Evolutionary conservation across 2,797 vertebrate genomes (phyloP).

Genomic region (Philypnodon macrostomus): DNA sequence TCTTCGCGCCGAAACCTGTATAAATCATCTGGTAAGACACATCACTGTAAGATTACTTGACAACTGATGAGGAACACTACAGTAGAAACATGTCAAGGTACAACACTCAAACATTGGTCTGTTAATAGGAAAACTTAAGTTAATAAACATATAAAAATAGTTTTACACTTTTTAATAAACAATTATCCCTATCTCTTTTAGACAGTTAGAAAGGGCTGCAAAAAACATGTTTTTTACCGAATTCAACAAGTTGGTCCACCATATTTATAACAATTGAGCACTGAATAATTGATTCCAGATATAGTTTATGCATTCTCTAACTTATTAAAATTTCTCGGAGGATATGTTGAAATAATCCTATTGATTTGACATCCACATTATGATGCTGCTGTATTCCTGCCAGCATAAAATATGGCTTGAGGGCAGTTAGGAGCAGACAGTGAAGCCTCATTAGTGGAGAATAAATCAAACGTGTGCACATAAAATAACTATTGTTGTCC

Average conservation of each 20-base stretch:
- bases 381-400: slow-evolving; percentile 5
- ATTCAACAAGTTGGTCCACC: background rate
- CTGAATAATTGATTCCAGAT: background rate
- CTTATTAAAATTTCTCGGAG: slow-evolving; percentile 10
- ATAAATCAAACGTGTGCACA: background rate
- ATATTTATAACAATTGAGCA: background rate
- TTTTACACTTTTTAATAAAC: too few species aligned
- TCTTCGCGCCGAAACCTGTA: too few species aligned
- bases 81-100: too few species aligned
- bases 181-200: slow-evolving; percentile 1
- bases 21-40: too few species aligned
- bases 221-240: background rate
- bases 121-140: too few species aligned
- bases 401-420: slow-evolving; percentile 1
- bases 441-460: slow-evolving; percentile 6
- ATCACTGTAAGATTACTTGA: too few species aligned
- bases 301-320: slow-evolving; percentile 3
- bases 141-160: too few species aligned
- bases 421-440: slow-evolving; percentile 6
- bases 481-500: background rate
- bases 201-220: background rate
- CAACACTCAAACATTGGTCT: too few species aligned
- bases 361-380: slow-evolving; percentile 10
- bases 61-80: too few species aligned
- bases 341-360: slow-evolving; percentile 7